phyloP scores from a whole-genome alignment of 2,888 invertebrate species.

The Lasiommata megera region DNA sequence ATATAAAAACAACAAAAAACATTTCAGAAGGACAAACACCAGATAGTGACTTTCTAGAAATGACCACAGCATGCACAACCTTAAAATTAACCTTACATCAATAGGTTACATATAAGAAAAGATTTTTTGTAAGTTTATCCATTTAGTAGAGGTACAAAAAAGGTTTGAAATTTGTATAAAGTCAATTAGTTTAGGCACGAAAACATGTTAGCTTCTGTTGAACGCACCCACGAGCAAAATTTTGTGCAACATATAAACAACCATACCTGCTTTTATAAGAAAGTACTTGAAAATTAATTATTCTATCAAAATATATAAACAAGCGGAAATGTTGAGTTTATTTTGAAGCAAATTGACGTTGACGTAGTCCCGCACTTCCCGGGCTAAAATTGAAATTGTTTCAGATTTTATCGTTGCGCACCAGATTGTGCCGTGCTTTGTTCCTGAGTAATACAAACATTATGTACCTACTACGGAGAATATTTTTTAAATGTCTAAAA shows the following conservation, averaged over 20 bases:
- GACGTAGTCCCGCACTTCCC: not conserved
- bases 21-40: too few relatives aligned
- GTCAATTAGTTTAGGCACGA: too few relatives aligned
- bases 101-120: too few relatives aligned
- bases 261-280: not conserved
- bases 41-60: too few relatives aligned
- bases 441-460: not conserved
- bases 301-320: not conserved
- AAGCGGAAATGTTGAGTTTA: constrained; percentile 9
- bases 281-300: not conserved
- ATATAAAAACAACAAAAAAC: too few relatives aligned
- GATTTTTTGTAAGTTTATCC: too few relatives aligned
- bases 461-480: not conserved
- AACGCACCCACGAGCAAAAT: too few relatives aligned
- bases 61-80: too few relatives aligned
- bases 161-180: too few relatives aligned
- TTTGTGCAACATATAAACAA: not conserved
- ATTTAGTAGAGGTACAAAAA: too few relatives aligned
- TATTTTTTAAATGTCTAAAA: not conserved
- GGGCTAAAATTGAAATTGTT: constrained; percentile 9
- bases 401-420: constrained; percentile 3
- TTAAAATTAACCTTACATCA: too few relatives aligned
- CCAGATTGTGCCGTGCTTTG: constrained; percentile 7
- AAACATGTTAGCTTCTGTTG: too few relatives aligned
- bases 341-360: constrained; percentile 8